Percentiles rank a stretch among this genome's conserved stretches.
These are phyloP conservation scores for Mimumesa dahlbomi DNA, from an alignment of 2,888 invertebrate genomes.

Conservation along the genomic window DNA sequence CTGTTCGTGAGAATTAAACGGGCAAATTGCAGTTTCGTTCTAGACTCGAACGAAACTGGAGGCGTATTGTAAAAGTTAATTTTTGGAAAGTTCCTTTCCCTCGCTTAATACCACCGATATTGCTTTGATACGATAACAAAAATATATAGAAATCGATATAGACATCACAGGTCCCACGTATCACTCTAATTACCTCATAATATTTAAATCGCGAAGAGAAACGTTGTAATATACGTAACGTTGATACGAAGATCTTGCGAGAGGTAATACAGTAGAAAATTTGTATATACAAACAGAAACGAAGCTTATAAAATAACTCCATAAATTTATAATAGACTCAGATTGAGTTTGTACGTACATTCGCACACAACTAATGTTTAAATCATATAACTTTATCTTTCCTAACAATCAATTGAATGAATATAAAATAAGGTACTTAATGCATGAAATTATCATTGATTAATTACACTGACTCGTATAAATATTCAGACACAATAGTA, in stretches of 20 bases:
- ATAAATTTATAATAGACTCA: too few species aligned
- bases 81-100: neutral
- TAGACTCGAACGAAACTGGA: neutral
- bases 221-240: neutral
- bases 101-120: neutral
- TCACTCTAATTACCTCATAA: slow-evolving; percentile 8
- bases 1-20: too few species aligned
- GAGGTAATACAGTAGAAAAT: neutral
- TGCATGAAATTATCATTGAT: too few species aligned
- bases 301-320: too few species aligned
- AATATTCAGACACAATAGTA: too few species aligned
- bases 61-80: neutral
- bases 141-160: slow-evolving; percentile 41
- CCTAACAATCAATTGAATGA: too few species aligned
- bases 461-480: too few species aligned
- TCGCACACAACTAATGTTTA: too few species aligned
- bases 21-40: neutral
- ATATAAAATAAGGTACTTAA: too few species aligned
- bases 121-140: slow-evolving; percentile 23
- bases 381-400: too few species aligned
- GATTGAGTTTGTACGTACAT: too few species aligned
- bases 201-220: neutral
- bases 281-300: too few species aligned
- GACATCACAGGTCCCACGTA: slow-evolving; percentile 34
- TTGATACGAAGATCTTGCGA: neutral